phyloP scores from a whole-genome alignment of 2,113 vertebrate genomes.

The Aramus guarauna region DNA sequence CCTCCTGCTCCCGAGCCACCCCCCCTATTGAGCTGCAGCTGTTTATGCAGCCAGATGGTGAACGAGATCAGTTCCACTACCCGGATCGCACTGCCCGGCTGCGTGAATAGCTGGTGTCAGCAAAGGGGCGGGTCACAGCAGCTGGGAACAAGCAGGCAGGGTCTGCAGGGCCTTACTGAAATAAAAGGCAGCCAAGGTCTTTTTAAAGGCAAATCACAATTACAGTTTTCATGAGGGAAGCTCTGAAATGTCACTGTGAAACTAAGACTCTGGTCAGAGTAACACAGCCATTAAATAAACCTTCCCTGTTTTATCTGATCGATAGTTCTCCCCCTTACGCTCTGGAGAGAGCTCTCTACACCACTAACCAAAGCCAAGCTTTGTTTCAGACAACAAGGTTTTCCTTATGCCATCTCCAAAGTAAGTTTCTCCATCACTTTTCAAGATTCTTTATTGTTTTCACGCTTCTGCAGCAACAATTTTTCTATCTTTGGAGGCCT shows the following conservation, averaged over 20 bases:
- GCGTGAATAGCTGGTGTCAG: constrained; percentile 10
- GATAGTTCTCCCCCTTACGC: accelerated
- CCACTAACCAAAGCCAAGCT: background rate
- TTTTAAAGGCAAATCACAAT: background rate
- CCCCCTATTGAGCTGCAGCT: constrained; percentile 30
- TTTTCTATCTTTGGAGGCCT: background rate
- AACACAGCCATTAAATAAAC: background rate
- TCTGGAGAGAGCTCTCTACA: background rate
- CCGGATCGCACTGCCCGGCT: background rate
- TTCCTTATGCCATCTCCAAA: background rate
- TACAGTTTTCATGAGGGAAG: background rate
- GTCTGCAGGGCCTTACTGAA: background rate
- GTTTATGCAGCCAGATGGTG: constrained; percentile 41
- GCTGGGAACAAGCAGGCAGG: background rate
- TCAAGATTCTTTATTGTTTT: background rate
- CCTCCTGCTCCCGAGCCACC: background rate
- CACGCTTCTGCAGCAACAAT: background rate
- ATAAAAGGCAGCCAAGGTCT: accelerated
- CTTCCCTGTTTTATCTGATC: background rate
- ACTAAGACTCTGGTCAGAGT: background rate
- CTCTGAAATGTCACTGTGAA: background rate
- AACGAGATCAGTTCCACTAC: background rate
- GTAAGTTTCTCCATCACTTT: background rate
- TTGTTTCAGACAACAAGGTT: background rate
- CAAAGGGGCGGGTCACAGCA: background rate